Conservation (phyloP, 1,140 invertebrate species). For the Pseudachorutes palmiensis region DNA sequence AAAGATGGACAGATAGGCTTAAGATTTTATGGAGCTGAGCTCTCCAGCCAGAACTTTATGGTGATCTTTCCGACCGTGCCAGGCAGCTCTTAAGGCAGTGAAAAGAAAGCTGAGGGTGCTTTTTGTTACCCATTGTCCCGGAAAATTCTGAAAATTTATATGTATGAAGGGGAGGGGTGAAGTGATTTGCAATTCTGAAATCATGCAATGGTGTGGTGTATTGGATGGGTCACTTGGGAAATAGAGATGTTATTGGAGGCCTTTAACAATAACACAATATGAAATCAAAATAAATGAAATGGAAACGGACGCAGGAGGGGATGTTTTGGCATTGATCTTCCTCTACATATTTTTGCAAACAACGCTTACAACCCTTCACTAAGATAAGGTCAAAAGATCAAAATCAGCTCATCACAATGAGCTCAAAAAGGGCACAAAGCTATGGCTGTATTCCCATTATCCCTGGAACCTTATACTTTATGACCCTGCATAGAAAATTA, state of each 20-base stretch:
- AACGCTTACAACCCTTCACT: background rate
- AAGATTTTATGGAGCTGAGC: background rate
- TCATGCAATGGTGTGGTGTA: background rate
- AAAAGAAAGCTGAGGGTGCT: conserved; percentile 5
- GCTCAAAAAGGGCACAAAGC: background rate
- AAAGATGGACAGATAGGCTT: conserved; percentile 8
- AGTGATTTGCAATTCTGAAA: background rate
- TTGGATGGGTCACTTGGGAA: background rate
- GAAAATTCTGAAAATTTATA: conserved; percentile 5
- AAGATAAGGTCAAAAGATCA: background rate
- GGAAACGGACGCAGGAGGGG: background rate
- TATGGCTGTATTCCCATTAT: background rate
- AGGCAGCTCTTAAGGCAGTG: too few relatives aligned
- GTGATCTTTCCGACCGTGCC: background rate
- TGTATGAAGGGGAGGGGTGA: background rate
- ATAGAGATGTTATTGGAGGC: background rate
- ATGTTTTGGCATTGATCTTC: background rate
- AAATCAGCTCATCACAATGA: background rate
- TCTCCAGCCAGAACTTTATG: background rate
- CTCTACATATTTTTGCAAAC: background rate
- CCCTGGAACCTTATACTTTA: background rate
- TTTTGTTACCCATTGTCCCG: conserved; percentile 2
- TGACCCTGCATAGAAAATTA: background rate
- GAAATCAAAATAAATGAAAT: background rate
- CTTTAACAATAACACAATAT: background rate